Conservation (phyloP, 2,888 invertebrate species). For the Drosophila antonietae region DNA sequence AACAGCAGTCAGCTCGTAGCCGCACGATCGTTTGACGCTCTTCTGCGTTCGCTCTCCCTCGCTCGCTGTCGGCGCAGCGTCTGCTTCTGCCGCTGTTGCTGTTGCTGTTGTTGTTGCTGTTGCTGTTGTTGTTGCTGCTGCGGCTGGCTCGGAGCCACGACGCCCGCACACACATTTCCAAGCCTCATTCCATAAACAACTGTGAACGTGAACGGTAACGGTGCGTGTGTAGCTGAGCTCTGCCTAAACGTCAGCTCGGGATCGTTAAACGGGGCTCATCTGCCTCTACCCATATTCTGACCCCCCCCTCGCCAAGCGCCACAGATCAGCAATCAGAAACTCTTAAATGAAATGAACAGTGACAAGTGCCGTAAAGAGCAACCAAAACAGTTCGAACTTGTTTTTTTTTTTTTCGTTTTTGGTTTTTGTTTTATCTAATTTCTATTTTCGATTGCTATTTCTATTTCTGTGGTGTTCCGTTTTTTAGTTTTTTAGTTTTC, state of each 20-base stretch:
- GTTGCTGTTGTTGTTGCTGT: not conserved
- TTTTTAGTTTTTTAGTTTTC: conserved; percentile 7
- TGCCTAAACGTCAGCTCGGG: conserved; percentile 27
- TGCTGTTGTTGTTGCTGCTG: conserved; percentile 7
- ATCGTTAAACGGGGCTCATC: conserved; percentile 48
- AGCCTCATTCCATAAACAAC: conserved; percentile 74
- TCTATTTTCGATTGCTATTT: conserved; percentile 41
- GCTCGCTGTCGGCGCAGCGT: conserved; percentile 9
- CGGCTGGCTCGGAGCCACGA: conserved; percentile 52
- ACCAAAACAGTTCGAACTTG: conserved; percentile 28
- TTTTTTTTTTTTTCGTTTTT: conserved; percentile 12
- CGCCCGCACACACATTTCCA: conserved; percentile 60
- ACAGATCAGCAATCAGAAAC: conserved; percentile 9
- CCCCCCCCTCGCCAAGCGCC: not conserved
- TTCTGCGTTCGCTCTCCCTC: conserved; percentile 15
- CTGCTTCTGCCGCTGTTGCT: conserved; percentile 13
- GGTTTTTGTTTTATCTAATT: conserved; percentile 34
- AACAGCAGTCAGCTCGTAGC: conserved; percentile 16
- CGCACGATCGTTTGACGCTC: conserved; percentile 33
- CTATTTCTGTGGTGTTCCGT: conserved; percentile 47
- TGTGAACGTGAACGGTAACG: conserved; percentile 79
- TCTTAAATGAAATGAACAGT: conserved; percentile 30
- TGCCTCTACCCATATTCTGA: conserved; percentile 6
- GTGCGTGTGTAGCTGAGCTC: conserved; percentile 52
- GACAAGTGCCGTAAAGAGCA: conserved; percentile 35